phyloP scores from a whole-genome alignment of 2,797 vertebrate genomes.

The Petrocephalus schoutedeni region DNA sequence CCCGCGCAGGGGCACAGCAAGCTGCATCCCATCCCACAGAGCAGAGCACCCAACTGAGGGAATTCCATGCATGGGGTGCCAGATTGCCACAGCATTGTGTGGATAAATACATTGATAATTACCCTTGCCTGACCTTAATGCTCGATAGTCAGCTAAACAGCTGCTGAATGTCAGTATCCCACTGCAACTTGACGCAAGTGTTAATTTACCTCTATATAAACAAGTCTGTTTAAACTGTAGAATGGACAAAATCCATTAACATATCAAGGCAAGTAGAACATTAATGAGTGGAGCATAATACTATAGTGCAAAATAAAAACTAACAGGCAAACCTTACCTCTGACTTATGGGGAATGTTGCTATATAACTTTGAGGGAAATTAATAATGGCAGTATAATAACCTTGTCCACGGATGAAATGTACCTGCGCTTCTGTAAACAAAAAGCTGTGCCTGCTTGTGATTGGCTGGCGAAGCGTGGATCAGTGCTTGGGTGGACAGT shows the following conservation, averaged over 20 bases:
- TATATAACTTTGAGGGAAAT: neutral
- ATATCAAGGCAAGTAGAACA: neutral
- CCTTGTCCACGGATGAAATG: neutral
- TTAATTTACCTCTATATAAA: neutral
- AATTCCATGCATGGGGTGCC: too few species aligned
- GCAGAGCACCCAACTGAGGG: too few species aligned
- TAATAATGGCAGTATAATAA: neutral
- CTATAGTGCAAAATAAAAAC: neutral
- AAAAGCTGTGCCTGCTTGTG: neutral
- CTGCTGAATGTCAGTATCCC: neutral
- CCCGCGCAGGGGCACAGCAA: too few species aligned
- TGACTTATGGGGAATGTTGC: neutral
- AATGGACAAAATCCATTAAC: neutral
- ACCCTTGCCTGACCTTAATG: too few species aligned
- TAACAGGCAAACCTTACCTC: neutral
- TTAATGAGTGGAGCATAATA: too few species aligned
- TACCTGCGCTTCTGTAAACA: neutral
- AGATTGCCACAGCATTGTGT: too few species aligned
- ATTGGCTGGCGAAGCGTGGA: neutral
- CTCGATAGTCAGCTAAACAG: too few species aligned
- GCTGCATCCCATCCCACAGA: too few species aligned
- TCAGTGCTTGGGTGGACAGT: neutral
- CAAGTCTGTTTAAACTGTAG: neutral
- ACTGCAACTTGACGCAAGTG: neutral
- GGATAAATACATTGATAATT: too few species aligned